Base-by-base conservation (phyloP, 2,888 invertebrate species). In the Diogma glabrata region DNA sequence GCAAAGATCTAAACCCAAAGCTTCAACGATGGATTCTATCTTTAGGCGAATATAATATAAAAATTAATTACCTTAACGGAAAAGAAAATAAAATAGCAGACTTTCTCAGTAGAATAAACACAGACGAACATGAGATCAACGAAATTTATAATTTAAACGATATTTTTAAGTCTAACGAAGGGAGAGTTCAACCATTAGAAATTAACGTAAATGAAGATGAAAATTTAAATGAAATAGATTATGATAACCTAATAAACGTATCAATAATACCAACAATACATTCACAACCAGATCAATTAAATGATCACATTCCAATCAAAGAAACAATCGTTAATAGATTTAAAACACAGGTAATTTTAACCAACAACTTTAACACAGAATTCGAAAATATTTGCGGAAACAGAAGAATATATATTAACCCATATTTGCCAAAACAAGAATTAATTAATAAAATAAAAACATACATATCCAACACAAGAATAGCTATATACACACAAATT, bases 231-330 rank as follows among this genome's bases (percentile, higher is more conserved):
- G n/a, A n/a, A n/a, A n/a, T n/a, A n/a, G n/a, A n/a, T n/a, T n/a
- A n/a, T n/a, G n/a, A n/a, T n/a, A n/a, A n/a, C n/a, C n/a, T n/a
- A n/a, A n/a, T n/a, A n/a, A 19, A 19, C 9, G 10, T 40, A 12
- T 17, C 40, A 10, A 45, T 14, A 4, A 20, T 22, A 45, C 7
- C 12, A 5, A 51, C 50, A 17, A 47, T 50, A 33, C 50, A 56
- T 50, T 54, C 56, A 20, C 55, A 57, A 43, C 50, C 53, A 48
- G 55, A 58, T 47, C 46, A 57, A 20, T 38, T 51, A 28, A 54
- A 51, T 33, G 53, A 58, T 38, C 51, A 54, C 20, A 53, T 54
- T 24, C 51, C 54, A 26, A 57, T 52, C 24, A 49, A 54, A 45
- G 55, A 55, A 28, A 55, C 54, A 22, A 36, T 33, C n/a, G 36